Evolutionary conservation across 2,797 vertebrate genomes (phyloP), one percentile per base, ranked within the genome.

Genomic region (Clamator glandarius): DNA sequence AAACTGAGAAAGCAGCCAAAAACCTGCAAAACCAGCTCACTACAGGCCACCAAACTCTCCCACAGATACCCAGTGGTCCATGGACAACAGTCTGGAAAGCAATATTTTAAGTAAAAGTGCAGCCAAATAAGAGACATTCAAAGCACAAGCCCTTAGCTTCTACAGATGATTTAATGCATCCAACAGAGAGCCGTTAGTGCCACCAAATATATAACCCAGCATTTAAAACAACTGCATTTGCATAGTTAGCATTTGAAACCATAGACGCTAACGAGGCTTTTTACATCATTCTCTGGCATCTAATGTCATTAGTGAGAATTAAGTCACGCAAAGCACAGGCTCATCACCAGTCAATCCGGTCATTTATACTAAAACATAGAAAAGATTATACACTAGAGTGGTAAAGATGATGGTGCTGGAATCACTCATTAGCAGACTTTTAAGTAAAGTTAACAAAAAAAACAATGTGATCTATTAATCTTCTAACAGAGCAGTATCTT

Each of bases 271-370:
- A 96, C 85, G 73, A 84, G 67, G 79, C 66, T 93, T 91, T 95
- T 97, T 92, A 96, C 89, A 69, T 51, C 84, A 77, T 87, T 52
- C 50, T 66, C 80, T 89, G 86, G 85, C 70, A 74, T 83, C 58
- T 91, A 89, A 92, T 76, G 59, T 41, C 84, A 70, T 94, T 70
- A 85, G 62, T 77, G 86, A 96, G 94, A 93, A 96, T 93, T 94
- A 83, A 89, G 90, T 89, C 93, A 81, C 75, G 86, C 84, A 55
- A 85, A 92, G 89, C 42, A 92, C 55, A 93, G 79, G 25, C 94
- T 95, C 85, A 96, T 92, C 93, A 84, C 81, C 79, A 89, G 57
- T 75, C 94, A 95, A 66, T 74, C 91, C 51, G 82, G 74, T 76
- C 90, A 92, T 95, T 97, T 96, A 68, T 77, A 76, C 57, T 64